phyloP scores from a whole-genome alignment of 2,888 invertebrate genomes.

The Torymus aiolomorphi region DNA sequence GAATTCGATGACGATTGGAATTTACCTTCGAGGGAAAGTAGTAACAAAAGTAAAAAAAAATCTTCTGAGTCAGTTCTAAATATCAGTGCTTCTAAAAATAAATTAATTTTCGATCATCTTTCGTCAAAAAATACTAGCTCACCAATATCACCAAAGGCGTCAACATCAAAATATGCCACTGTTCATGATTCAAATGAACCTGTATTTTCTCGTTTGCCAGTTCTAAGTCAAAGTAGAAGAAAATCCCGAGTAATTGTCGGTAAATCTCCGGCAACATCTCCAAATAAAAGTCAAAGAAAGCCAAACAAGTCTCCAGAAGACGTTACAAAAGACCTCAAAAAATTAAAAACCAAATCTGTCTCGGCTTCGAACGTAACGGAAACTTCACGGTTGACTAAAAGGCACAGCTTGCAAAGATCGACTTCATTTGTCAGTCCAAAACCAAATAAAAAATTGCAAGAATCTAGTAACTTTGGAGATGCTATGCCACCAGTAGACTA shows the following conservation, averaged over 20 bases:
- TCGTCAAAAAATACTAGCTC: not conserved
- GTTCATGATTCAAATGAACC: not conserved
- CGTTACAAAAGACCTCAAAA: constrained; percentile 38
- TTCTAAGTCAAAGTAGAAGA: constrained; percentile 27
- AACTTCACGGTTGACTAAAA: constrained; percentile 10
- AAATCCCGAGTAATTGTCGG: not conserved
- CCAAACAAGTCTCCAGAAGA: not conserved
- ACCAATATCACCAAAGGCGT: not conserved
- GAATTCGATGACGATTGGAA: constrained; percentile 30
- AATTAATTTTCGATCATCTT: constrained; percentile 6
- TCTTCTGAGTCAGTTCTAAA: not conserved
- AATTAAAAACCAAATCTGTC: constrained; percentile 61
- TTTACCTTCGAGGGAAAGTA: not conserved
- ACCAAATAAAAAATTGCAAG: constrained; percentile 31
- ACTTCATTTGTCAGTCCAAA: constrained; percentile 34
- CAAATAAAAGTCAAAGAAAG: constrained; percentile 18
- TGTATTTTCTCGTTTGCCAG: constrained; percentile 25
- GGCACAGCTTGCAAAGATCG: constrained; percentile 14
- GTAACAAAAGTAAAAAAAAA: not conserved
- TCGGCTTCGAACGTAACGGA: constrained; percentile 59
- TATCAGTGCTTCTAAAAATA: constrained; percentile 1
- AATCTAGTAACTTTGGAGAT: constrained; percentile 54
- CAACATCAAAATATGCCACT: no score
- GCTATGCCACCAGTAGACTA: constrained; percentile 78
- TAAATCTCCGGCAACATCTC: constrained; percentile 1